phyloP scores from a whole-genome alignment of 1,140 invertebrate species.

The Parapsyche elsis region DNA sequence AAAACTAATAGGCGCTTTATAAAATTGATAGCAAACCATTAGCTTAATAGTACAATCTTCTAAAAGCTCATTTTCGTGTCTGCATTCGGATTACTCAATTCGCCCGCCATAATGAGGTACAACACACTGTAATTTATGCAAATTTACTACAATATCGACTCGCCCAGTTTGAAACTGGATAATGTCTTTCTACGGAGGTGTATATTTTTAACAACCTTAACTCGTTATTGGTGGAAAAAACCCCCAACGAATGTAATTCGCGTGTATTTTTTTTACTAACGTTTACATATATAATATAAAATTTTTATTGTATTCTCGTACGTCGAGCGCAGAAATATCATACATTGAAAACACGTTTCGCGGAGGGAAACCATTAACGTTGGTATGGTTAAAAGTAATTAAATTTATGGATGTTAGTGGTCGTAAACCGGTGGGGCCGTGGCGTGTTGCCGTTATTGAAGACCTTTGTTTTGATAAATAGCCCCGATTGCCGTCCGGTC shows the following conservation, averaged over 20 bases:
- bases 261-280: too few relatives aligned
- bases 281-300: too few relatives aligned
- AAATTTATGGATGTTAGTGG: conserved; percentile 42
- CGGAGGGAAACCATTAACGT: conserved; percentile 25
- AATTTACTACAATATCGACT: background rate
- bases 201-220: too few relatives aligned
- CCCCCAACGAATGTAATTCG: too few relatives aligned
- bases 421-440: conserved; percentile 12
- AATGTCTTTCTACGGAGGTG: too few relatives aligned
- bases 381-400: conserved; percentile 36
- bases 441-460: conserved; percentile 32
- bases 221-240: too few relatives aligned
- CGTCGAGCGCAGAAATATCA: too few relatives aligned
- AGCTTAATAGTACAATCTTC: conserved; percentile 40
- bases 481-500: conserved; percentile 38
- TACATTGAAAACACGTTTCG: conserved; percentile 12
- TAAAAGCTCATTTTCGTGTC: conserved; percentile 41
- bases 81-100: conserved; percentile 34
- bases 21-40: conserved; percentile 37
- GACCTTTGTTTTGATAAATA: conserved; percentile 49
- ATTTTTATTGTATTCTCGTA: too few relatives aligned
- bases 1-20: background rate
- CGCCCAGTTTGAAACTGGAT: too few relatives aligned
- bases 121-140: conserved; percentile 25
- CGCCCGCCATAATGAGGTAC: conserved; percentile 12